Evolutionary conservation across 2,113 vertebrate species (phyloP).

Genomic region (Tenrec ecaudatus): DNA sequence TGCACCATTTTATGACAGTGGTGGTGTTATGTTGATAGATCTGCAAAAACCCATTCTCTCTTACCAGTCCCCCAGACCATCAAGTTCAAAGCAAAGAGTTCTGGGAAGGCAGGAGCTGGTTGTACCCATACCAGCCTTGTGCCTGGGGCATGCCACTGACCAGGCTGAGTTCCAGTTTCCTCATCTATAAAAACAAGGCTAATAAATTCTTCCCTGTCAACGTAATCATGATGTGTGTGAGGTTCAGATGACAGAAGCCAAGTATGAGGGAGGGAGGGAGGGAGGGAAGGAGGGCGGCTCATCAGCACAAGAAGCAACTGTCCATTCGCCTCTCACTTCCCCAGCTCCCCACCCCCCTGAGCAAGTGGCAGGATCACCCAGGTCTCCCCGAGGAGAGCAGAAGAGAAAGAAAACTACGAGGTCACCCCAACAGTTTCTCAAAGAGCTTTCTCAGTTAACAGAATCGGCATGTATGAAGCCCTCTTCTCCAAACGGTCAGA

Average conservation of each 20-base stretch:
- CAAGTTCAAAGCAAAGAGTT: background rate
- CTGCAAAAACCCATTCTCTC: background rate
- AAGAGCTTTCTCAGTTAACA: background rate
- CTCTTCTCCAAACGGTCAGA: background rate
- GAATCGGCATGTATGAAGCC: background rate
- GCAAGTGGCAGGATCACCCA: background rate
- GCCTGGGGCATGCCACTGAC: background rate
- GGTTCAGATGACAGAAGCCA: background rate
- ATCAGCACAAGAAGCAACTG: background rate
- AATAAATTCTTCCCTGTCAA: background rate
- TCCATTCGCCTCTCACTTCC: background rate
- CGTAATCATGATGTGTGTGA: background rate
- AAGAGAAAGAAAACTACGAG: background rate
- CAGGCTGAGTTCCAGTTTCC: background rate
- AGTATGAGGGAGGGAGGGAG: background rate
- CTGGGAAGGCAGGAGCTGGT: background rate
- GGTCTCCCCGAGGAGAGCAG: background rate
- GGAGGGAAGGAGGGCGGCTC: background rate
- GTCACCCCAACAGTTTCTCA: background rate
- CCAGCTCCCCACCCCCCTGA: background rate
- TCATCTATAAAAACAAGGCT: slow-evolving; percentile 9
- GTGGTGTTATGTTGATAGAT: no score
- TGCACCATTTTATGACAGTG: background rate
- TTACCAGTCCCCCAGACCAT: background rate
- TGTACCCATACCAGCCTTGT: background rate